Base-by-base conservation (phyloP, 2,797 vertebrate genomes). In the Danio albolineatus region DNA sequence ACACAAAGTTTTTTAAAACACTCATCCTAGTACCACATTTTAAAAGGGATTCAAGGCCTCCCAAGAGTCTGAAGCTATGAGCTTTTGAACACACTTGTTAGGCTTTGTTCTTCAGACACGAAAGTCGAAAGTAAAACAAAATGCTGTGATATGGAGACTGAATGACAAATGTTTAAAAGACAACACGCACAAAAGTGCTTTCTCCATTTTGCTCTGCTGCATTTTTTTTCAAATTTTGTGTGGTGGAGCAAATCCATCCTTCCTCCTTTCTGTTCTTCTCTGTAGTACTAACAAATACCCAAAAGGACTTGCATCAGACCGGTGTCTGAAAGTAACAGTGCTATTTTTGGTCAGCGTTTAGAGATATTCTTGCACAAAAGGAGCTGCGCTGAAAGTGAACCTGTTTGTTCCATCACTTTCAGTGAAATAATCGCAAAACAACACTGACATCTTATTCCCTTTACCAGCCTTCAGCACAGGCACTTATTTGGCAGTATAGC, bases 381-480 rank as follows among this genome's bases (percentile, higher is more conserved):
- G 7, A 74, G 28, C 39, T 48, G 43, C 4, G 13, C 43, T 41
- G 28, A 59, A 59, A 77, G 44, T 49, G 5, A 16, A 36, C 43
- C 41, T 59, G 51, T 67, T 67, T 57, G 10, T 69, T 67, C 21
- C 43, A 69, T 57, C 41, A 59, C 28, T 67, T 66, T 39, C 19
- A 77, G 41, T 59, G 41, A 38, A 77, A 19, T 10, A 17, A 19
- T 19, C 2, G 10, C 41, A 66, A 57, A 76, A 76, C 51, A 76
- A n/a, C 51, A 13, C n/a, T 48, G 51, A 67, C 53, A 69, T 77
- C 43, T 57, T 69, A 78, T 57, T 78, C 56, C 41, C 28, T 59
- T 48, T 60, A 38, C 5, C 12, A 59, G 4, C 5, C 6, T 38
- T 48, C 62, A 77, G 43, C 51, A 38, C 10, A 49, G 2, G 21